Percentiles rank a stretch among this genome's conserved stretches.
These are phyloP conservation scores for Drosophila mayaguana DNA, from an alignment of 2,888 invertebrate genomes.

Conservation along the genomic window DNA sequence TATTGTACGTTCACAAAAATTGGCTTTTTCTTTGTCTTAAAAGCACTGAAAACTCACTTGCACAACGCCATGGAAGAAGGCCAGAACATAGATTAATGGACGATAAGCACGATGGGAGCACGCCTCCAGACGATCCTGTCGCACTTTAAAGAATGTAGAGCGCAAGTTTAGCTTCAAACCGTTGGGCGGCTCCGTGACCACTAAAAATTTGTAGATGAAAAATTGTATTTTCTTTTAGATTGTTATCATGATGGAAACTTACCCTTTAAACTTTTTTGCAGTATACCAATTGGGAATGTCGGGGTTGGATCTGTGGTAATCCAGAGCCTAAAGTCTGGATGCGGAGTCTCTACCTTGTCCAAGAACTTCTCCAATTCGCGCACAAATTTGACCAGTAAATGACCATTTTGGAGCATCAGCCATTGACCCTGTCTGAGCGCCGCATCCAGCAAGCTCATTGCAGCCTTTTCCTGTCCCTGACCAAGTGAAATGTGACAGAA, in stretches of 20 bases:
- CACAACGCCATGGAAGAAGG: conserved; percentile 97
- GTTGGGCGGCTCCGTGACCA: conserved; percentile 97
- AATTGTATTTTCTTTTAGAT: too few relatives aligned
- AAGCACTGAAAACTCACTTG: conserved; percentile 86
- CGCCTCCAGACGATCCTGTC: conserved; percentile 89
- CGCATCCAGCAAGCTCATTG: conserved; percentile 88
- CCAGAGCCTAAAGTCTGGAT: conserved; percentile 97
- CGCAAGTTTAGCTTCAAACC: conserved; percentile 94
- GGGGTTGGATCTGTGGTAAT: conserved; percentile 95
- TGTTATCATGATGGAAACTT: not conserved
- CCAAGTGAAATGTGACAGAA: conserved; percentile 96
- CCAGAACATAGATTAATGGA: conserved; percentile 93
- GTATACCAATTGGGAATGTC: conserved; percentile 94
- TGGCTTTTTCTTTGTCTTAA: conserved; percentile 11
- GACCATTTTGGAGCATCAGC: conserved; percentile 97
- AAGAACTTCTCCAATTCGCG: conserved; percentile 92
- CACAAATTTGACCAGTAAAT: conserved; percentile 92
- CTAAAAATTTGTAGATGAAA: conserved; percentile 85
- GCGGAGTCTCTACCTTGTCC: conserved; percentile 92
- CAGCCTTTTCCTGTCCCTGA: conserved; percentile 95
- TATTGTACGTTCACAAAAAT: conserved; percentile 24
- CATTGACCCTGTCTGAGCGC: conserved; percentile 93
- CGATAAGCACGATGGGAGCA: conserved; percentile 92
- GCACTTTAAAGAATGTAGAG: conserved; percentile 95
- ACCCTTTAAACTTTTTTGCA: conserved; percentile 94